Base-by-base conservation (phyloP, 1,140 invertebrate species). In the Euwallacea fornicatus region DNA sequence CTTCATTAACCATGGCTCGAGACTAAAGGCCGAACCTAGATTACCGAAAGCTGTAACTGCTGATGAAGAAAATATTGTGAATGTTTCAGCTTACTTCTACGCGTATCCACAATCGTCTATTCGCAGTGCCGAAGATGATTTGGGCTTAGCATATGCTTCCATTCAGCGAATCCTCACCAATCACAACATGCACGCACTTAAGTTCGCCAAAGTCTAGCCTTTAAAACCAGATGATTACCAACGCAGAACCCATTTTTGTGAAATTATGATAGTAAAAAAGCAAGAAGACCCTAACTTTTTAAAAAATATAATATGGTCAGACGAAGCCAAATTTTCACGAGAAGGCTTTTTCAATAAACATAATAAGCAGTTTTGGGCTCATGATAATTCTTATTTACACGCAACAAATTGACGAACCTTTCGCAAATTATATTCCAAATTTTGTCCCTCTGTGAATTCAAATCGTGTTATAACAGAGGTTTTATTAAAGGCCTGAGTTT, bases 31-130 rank as follows among this genome's bases (percentile, higher is more conserved):
- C 21, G 21, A 33, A 33, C 21, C 21, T 33, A 33, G 21, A 33
- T 33, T 33, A 33, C 21, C 21, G 21, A 33, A 33, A 33, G 1
- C 21, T 33, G 21, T 33, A 33, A 33, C 21, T 33, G 21, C 21
- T 33, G 21, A 33, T 33, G 21, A 33, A 33, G 21, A 33, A 33
- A 33, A 33, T 33, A 33, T 33, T 33, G 21, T 33, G 21, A 33
- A 33, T 33, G 4, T 33, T 33, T 33, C 4, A 33, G 21, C 21
- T 33, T 50, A 50, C 13, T 50, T 50, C 13, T 13, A 13, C 9
- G 61, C 61, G 43, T 63, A 63, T 63, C 61, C 43, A 9, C 61
- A 43, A 11, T n/a, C 43, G 10, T 63, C 42, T 47, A 63, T 63
- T n/a, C 9, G 61, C 43, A 44, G n/a, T 44, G 61, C 61, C 43